These are phyloP conservation scores for Mallateleia sp. DNA, from an alignment of 2,888 invertebrate genomes.

Conservation along the genomic window DNA sequence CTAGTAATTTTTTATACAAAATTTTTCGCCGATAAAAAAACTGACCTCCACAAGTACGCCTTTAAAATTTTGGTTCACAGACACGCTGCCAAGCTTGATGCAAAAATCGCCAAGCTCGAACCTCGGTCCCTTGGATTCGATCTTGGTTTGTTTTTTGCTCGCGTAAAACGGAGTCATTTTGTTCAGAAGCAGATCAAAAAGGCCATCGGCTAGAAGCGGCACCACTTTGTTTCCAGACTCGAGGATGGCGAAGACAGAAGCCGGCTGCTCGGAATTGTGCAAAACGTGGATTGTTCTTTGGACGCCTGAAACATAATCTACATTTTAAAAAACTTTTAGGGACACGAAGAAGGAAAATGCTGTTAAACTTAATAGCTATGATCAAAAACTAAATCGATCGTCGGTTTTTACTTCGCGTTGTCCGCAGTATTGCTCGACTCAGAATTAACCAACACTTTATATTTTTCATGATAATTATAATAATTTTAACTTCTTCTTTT, in stretches of 20 bases:
- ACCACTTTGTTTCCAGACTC: conserved; percentile 96
- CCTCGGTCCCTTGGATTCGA: conserved; percentile 96
- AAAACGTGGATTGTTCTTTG: conserved; percentile 97
- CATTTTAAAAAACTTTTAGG: conserved; percentile 20
- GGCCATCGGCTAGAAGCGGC: conserved; percentile 96
- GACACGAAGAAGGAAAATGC: conserved; percentile 4
- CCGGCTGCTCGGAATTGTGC: conserved; percentile 98
- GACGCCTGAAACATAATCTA: conserved; percentile 90
- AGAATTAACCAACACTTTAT: no score
- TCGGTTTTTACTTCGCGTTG: no score
- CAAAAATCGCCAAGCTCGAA: conserved; percentile 98
- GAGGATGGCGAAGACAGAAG: conserved; percentile 97
- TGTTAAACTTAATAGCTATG: no score
- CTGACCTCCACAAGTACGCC: conserved; percentile 97
- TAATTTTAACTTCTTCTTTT: no score
- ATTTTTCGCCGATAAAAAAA: no score
- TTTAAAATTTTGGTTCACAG: conserved; percentile 97
- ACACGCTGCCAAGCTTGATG: conserved; percentile 97
- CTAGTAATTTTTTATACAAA: no score
- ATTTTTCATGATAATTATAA: no score
- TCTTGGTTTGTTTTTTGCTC: conserved; percentile 96
- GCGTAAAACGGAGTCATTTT: conserved; percentile 97
- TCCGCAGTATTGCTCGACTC: no score
- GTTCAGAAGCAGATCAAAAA: conserved; percentile 97
- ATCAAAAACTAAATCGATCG: no score